Percentiles rank a stretch among this genome's conserved stretches.
phyloP scores from a whole-genome alignment of 2,113 vertebrate species.

The Leucosticte australis region DNA sequence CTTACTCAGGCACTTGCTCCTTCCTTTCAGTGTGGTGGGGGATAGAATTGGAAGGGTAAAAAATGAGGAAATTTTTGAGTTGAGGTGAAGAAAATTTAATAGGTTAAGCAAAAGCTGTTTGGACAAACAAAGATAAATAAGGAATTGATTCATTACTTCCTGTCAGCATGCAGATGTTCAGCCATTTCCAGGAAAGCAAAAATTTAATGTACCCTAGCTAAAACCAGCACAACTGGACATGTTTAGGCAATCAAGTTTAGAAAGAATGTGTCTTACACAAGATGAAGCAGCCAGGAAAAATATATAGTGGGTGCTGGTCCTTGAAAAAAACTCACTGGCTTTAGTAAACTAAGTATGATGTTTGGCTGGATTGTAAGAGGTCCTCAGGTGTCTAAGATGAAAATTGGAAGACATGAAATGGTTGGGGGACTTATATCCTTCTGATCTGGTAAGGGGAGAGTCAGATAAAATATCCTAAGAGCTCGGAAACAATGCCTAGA shows the following conservation, averaged over 20 bases:
- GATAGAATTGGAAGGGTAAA: not conserved
- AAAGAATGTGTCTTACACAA: not conserved
- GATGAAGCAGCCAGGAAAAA: not conserved
- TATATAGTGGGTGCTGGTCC: not conserved
- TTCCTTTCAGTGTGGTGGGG: not conserved
- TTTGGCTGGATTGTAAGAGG: not conserved
- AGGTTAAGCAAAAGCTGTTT: not conserved
- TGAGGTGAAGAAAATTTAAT: not conserved
- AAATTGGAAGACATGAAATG: not conserved
- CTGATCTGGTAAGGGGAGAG: not conserved
- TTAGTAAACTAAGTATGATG: not conserved
- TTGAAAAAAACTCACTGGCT: not conserved
- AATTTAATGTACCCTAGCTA: not conserved
- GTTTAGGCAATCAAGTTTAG: not conserved
- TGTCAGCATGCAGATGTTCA: not conserved
- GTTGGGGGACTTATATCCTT: not conserved
- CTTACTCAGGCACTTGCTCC: fast-evolving
- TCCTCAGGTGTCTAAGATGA: not conserved
- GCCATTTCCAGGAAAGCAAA: not conserved
- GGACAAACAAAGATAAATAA: not conserved
- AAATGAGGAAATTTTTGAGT: not conserved
- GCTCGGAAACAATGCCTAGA: not conserved
- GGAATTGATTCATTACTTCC: not conserved
- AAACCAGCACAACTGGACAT: not conserved
- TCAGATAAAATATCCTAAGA: not conserved